Base-by-base conservation (phyloP, 1,140 invertebrate genomes). In the Pogonomyrmex californicus region DNA sequence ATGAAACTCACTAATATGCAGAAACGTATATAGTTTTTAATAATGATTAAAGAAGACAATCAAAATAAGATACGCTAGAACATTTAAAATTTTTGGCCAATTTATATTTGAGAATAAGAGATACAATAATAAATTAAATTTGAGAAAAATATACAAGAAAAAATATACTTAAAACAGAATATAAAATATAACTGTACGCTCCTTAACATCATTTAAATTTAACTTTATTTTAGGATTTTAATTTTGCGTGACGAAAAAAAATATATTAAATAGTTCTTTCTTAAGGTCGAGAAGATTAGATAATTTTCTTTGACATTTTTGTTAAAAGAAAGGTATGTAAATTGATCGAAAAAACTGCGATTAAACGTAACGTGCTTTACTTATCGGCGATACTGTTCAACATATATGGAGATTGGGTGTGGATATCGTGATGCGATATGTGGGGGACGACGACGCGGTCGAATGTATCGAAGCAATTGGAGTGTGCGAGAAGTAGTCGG, bases 401-500 rank as follows among this genome's bases (percentile, higher is more conserved):
- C 77, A 66, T 65, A 12, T 73, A 62, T 70, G 60, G 81, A 89
- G 78, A 90, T 81, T 56, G 76, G 87, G 87, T 82, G 77, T 88
- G 77, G 87, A 88, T 86, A 68, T 86, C 66, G 75, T 86, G 85
- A 88, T 86, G 87, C 86, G 86, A 88, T 56, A 36, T 71, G 33
- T 44, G 66, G 58, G 23, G 76, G 44, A 81, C 86, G 78, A 66
- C 68, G 75, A 44, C 54, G 54, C 14, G 54, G n/a, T 56, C 54
- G 23, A 23, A 60, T 68, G 51, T 58, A 44, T 65, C 75, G 56
- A 0, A 82, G 76, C 75, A 85, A 89, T 89, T 87, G 79, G 88
- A 90, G 89, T 90, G 89, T 90, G 62, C 86, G 87, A 90, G 89
- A 86, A 87, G 75, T 83, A 54, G 51, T 54, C 14, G n/a, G 10